phyloP scores from a whole-genome alignment of 2,888 invertebrate species.

The Lysandra bellargus region DNA sequence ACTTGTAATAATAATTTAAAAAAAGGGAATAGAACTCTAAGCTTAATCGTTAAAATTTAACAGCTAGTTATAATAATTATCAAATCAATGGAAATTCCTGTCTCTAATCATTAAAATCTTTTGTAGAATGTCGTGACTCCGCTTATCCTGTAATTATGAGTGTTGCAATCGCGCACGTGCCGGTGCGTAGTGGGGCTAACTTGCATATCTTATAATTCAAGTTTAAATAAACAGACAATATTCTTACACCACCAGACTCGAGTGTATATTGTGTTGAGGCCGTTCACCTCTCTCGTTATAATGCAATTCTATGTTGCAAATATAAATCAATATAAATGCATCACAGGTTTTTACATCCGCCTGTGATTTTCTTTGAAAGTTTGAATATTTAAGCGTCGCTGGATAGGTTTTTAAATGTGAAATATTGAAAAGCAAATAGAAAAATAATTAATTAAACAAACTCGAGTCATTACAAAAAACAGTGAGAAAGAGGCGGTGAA shows the following conservation, averaged over 20 bases:
- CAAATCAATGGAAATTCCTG: conserved; percentile 44
- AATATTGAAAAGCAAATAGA: neutral
- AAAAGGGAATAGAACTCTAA: neutral
- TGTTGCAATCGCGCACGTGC: conserved; percentile 51
- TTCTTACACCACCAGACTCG: conserved; percentile 20
- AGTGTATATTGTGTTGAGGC: conserved; percentile 22
- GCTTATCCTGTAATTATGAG: conserved; percentile 49
- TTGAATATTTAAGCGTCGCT: neutral
- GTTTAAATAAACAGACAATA: conserved; percentile 35
- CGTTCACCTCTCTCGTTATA: conserved; percentile 7
- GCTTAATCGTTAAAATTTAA: neutral
- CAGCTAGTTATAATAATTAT: conserved; percentile 12
- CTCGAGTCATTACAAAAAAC: neutral
- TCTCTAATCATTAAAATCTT: conserved; percentile 43
- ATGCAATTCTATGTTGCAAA: neutral
- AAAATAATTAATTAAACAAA: neutral
- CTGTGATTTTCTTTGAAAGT: neutral
- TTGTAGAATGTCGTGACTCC: conserved; percentile 51
- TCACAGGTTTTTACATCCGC: conserved; percentile 3
- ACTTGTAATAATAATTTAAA: no score
- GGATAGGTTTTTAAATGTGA: neutral
- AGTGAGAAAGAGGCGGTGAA: conserved; percentile 36
- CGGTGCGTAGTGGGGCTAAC: conserved; percentile 35
- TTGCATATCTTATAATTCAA: conserved; percentile 39
- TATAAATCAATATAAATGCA: neutral